Percentiles rank a stretch among this genome's conserved stretches.
Conservation (phyloP, 2,888 invertebrate genomes). For the Nymphalis polychloros region DNA sequence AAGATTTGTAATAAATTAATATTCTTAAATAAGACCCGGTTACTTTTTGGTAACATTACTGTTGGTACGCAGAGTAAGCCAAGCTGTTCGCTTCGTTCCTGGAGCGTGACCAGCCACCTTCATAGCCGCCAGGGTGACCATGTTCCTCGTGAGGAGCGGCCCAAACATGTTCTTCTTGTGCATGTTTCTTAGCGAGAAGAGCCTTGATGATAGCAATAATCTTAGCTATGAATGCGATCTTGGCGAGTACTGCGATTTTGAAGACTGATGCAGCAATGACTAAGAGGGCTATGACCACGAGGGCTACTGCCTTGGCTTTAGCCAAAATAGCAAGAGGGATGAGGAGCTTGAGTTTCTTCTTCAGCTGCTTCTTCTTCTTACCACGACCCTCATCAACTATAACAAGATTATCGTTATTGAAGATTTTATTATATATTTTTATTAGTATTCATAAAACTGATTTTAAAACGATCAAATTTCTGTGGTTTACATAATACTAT, state of each 20-base stretch:
- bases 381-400: slow-evolving; percentile 71
- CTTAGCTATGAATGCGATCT: slow-evolving; percentile 85
- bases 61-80: slow-evolving; percentile 71
- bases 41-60: slow-evolving; percentile 53
- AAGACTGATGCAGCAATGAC: slow-evolving; percentile 85
- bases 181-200: slow-evolving; percentile 68
- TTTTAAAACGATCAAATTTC: too few relatives aligned
- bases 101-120: slow-evolving; percentile 71
- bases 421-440: too few relatives aligned
- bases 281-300: slow-evolving; percentile 84
- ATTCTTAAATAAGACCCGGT: slow-evolving; percentile 32
- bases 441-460: too few relatives aligned
- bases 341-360: slow-evolving; percentile 71
- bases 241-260: slow-evolving; percentile 88
- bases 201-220: slow-evolving; percentile 64
- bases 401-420: slow-evolving; percentile 15
- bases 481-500: too few relatives aligned
- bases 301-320: slow-evolving; percentile 84
- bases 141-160: slow-evolving; percentile 57
- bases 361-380: slow-evolving; percentile 87
- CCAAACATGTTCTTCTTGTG: slow-evolving; percentile 57
- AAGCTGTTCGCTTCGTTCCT: slow-evolving; percentile 66
- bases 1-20: slow-evolving; percentile 47
- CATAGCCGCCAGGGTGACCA: slow-evolving; percentile 56
- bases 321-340: slow-evolving; percentile 83